phyloP scores from a whole-genome alignment of 2,113 vertebrate genomes.

The Chlamydotis undulata region DNA sequence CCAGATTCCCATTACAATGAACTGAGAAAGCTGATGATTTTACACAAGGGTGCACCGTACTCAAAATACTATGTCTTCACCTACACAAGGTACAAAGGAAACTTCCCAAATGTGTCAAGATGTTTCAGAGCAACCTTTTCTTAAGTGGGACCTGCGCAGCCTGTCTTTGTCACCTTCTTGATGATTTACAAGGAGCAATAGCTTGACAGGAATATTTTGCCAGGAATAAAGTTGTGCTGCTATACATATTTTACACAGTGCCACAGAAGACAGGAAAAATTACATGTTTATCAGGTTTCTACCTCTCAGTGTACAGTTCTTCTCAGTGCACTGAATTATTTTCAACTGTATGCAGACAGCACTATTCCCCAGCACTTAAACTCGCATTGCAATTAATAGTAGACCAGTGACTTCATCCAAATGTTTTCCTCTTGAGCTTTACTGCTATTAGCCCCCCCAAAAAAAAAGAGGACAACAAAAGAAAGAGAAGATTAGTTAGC shows the following conservation, averaged over 20 bases:
- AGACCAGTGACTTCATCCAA: background rate
- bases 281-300: background rate
- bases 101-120: background rate
- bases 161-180: background rate
- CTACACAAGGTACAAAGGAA: background rate
- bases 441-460: background rate
- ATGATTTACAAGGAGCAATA: background rate
- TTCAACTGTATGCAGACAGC: background rate
- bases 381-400: background rate
- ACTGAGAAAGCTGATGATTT: background rate
- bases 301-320: background rate
- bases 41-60: background rate
- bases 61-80: background rate
- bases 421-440: background rate
- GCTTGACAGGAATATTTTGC: conserved; percentile 3
- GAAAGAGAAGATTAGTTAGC: background rate
- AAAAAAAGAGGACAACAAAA: background rate
- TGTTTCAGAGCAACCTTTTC: background rate
- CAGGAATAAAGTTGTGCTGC: background rate
- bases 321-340: background rate
- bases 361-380: background rate
- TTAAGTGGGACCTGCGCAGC: background rate
- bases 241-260: background rate
- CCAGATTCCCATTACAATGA: background rate
- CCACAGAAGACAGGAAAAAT: background rate